Conservation (phyloP, 1,140 invertebrate genomes). For the Sitodiplosis mosellana region DNA sequence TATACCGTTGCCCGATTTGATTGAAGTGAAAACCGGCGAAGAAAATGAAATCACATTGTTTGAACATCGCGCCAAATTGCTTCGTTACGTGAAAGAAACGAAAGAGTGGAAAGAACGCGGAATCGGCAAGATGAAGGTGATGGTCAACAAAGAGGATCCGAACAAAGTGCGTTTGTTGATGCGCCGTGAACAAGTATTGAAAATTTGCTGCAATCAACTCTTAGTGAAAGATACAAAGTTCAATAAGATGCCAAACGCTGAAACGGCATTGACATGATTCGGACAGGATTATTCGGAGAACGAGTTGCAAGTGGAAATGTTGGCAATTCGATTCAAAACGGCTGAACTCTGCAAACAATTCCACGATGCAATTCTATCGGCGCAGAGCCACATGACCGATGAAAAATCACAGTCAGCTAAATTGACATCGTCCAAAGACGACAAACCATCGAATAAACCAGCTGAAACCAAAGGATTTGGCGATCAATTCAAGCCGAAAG, state of each 20-base stretch:
- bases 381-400: slow-evolving; percentile 25
- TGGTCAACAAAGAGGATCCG: slow-evolving; percentile 32
- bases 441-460: slow-evolving; percentile 9
- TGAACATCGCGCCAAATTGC: slow-evolving; percentile 47
- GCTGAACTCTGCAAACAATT: slow-evolving; percentile 35
- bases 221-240: slow-evolving; percentile 41
- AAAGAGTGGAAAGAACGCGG: slow-evolving; percentile 81
- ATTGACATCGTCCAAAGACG: background rate
- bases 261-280: slow-evolving; percentile 51
- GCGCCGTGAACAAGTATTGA: slow-evolving; percentile 51
- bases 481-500: slow-evolving; percentile 34
- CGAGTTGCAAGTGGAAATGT: slow-evolving; percentile 40
- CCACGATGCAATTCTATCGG: slow-evolving; percentile 26
- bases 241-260: slow-evolving; percentile 33
- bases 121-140: slow-evolving; percentile 56
- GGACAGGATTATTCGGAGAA: slow-evolving; percentile 56
- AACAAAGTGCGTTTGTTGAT: slow-evolving; percentile 51
- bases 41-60: slow-evolving; percentile 46
- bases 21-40: slow-evolving; percentile 56
- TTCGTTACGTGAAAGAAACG: slow-evolving; percentile 37
- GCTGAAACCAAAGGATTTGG: slow-evolving; percentile 21
- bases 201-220: slow-evolving; percentile 58
- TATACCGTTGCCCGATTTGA: slow-evolving; percentile 51
- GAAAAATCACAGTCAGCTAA: slow-evolving; percentile 23
- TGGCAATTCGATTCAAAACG: slow-evolving; percentile 57